These are phyloP conservation scores for Hippopotamus amphibius DNA, from an alignment of 2,113 vertebrate genomes.

Conservation along the genomic window DNA sequence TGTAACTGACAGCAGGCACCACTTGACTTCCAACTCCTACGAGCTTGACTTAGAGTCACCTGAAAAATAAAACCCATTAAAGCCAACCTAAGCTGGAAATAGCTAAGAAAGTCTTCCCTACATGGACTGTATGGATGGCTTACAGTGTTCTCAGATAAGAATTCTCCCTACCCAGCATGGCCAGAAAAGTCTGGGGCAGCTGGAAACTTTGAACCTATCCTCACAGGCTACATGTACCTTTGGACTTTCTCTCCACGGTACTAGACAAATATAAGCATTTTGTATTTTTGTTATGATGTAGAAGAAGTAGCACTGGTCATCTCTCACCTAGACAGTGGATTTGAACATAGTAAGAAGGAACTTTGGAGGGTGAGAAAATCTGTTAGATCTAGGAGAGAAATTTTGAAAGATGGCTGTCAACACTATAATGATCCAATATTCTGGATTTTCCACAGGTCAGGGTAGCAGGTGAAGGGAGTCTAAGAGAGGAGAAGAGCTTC, in stretches of 20 bases:
- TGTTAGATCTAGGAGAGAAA: neutral
- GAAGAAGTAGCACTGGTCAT: neutral
- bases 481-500: neutral
- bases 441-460: neutral
- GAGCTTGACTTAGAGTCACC: neutral
- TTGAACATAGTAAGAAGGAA: neutral
- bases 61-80: neutral
- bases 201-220: neutral
- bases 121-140: neutral
- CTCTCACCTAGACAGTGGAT: neutral
- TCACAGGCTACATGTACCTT: neutral
- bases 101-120: neutral
- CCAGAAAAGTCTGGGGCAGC: neutral
- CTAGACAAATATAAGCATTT: neutral
- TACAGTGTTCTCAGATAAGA: neutral
- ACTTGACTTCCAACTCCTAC: neutral
- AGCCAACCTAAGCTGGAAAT: neutral
- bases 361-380: neutral
- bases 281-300: neutral
- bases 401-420: neutral
- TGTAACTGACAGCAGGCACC: neutral
- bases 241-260: neutral
- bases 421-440: accelerated
- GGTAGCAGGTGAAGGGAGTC: neutral
- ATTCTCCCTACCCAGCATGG: neutral